Percentiles rank a stretch among this genome's conserved stretches.
Conservation (phyloP, 2,113 vertebrate species). For the Zapornia atra region DNA sequence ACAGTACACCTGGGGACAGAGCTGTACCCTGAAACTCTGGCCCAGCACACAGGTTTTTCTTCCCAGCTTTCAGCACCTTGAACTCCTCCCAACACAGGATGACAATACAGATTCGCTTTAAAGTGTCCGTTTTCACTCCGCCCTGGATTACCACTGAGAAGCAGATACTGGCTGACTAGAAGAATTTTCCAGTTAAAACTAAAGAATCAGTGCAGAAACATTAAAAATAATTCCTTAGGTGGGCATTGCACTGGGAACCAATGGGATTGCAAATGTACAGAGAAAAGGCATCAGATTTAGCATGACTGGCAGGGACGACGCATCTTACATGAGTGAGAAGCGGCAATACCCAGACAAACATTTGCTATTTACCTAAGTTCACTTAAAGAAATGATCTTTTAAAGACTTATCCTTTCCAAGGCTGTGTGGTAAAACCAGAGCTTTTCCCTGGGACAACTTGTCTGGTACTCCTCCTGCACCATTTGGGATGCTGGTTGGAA, state of each 20-base stretch:
- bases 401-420: not conserved
- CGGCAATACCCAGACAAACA: rapidly evolving
- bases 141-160: not conserved
- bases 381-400: not conserved
- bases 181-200: not conserved
- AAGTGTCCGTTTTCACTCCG: not conserved
- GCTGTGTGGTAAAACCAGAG: not conserved
- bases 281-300: not conserved
- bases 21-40: not conserved
- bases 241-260: not conserved
- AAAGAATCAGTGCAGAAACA: not conserved
- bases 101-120: not conserved
- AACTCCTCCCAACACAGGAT: not conserved
- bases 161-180: not conserved
- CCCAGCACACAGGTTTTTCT: not conserved
- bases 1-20: not conserved
- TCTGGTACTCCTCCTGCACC: not conserved
- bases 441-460: not conserved
- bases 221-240: not conserved
- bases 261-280: not conserved
- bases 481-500: not conserved
- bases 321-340: not conserved
- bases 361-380: not conserved
- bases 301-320: not conserved
- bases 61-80: not conserved